A percentile compares a stretch with the other conserved stretches of the same genome.
phyloP scores from a whole-genome alignment of 37 sponge, comb jelly and placozoan genomes.

The Aplysina aerophoba region DNA sequence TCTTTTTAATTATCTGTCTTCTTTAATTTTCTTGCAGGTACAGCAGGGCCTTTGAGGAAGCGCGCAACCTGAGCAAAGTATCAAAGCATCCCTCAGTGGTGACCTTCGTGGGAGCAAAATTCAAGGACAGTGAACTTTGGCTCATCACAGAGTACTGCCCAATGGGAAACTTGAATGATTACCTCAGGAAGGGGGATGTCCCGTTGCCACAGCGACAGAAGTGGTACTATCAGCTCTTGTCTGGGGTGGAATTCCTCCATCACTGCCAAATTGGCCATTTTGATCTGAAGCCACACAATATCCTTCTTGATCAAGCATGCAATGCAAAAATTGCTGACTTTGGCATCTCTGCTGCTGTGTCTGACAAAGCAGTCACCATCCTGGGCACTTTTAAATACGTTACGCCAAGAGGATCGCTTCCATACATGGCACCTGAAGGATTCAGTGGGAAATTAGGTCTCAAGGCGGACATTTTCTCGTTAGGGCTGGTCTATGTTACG shows the following conservation, averaged over 20 bases:
- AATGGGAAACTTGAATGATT: constrained; percentile 26
- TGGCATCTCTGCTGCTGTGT: constrained; percentile 29
- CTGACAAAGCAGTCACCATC: constrained; percentile 15
- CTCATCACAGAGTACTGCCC: constrained; percentile 30
- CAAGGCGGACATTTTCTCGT: constrained; percentile 30
- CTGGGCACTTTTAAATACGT: constrained; percentile 18
- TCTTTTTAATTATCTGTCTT: too few species aligned
- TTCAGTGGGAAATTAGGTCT: constrained; percentile 26
- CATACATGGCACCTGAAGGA: constrained; percentile 26
- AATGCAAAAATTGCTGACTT: constrained; percentile 33
- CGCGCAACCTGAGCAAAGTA: background rate
- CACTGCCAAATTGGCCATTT: constrained; percentile 25
- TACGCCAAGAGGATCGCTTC: constrained; percentile 28
- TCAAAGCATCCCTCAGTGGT: constrained; percentile 26
- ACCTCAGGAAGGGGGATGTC: constrained; percentile 20
- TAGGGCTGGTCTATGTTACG: constrained; percentile 23
- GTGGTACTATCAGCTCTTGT: constrained; percentile 21
- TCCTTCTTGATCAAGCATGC: constrained; percentile 1
- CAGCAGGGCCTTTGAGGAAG: constrained; percentile 16
- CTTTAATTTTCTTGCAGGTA: background rate
- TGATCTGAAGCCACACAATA: constrained; percentile 35
- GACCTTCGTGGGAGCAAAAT: constrained; percentile 12
- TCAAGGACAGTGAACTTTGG: constrained; percentile 10
- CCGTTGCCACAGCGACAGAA: constrained; percentile 20
- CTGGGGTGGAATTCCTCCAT: constrained; percentile 19